A percentile compares a stretch with the other conserved stretches of the same genome.
Conservation (phyloP, 2,113 vertebrate genomes). For the Neopipo cinnamomea region DNA sequence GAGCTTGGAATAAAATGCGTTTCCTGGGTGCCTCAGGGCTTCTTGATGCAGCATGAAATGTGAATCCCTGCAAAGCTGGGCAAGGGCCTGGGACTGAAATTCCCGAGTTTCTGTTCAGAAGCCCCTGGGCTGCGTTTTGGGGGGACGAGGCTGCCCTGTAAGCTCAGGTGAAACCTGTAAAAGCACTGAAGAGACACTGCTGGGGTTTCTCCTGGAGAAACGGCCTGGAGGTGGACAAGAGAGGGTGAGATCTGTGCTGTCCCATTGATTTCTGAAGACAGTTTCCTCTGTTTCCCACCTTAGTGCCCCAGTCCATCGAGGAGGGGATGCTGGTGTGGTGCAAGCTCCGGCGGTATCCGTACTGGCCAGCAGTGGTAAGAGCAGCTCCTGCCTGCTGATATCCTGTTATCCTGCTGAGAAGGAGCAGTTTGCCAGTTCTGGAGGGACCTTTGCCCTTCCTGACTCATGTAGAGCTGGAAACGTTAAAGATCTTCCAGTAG, state of each 20-base stretch:
- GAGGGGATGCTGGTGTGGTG: conserved; percentile 79
- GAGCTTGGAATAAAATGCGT: background rate
- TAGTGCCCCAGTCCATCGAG: conserved; percentile 68
- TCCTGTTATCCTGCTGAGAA: background rate
- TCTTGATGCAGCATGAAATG: background rate
- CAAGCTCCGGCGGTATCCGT: conserved; percentile 74
- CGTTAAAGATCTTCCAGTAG: background rate
- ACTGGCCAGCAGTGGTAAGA: conserved; percentile 82
- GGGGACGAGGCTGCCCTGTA: too few species aligned
- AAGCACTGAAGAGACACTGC: background rate
- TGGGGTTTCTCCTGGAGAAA: background rate
- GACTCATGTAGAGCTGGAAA: background rate
- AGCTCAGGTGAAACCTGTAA: background rate
- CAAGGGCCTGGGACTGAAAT: background rate
- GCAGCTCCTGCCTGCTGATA: background rate
- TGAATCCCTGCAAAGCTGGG: background rate
- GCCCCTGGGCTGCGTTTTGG: background rate
- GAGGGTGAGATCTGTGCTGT: background rate
- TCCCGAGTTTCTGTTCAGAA: background rate
- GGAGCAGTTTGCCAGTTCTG: background rate
- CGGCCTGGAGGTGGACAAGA: background rate
- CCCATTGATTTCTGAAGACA: background rate
- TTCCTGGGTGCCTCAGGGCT: background rate
- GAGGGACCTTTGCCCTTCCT: background rate
- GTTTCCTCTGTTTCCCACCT: background rate